A percentile compares a stretch with the other conserved stretches of the same genome.
These are phyloP conservation scores for Pampus argenteus DNA, from an alignment of 2,797 vertebrate genomes.

Conservation along the genomic window DNA sequence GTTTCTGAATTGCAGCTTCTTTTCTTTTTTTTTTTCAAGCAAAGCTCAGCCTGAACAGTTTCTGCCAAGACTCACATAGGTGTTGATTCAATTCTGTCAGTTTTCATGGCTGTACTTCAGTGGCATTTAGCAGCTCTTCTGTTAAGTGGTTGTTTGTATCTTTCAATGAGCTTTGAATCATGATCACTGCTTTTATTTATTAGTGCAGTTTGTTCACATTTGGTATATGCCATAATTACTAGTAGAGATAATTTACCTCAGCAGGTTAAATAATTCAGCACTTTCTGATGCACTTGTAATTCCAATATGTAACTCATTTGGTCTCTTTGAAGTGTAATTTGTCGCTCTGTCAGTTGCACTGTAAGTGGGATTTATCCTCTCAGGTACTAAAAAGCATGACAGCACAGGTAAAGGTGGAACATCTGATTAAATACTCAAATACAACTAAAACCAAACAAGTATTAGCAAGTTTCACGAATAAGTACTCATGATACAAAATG, in stretches of 20 bases:
- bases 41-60: conserved; percentile 20
- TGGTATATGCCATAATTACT: conserved; percentile 16
- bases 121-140: conserved; percentile 32
- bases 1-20: conserved; percentile 19
- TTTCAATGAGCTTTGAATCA: conserved; percentile 16
- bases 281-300: background rate
- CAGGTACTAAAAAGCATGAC: background rate
- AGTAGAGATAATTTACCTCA: background rate
- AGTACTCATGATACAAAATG: no score
- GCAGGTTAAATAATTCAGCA: background rate
- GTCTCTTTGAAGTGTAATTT: background rate
- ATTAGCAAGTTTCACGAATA: no score
- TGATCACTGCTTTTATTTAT: conserved; percentile 21
- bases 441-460: no score
- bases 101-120: conserved; percentile 34
- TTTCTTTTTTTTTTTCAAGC: background rate
- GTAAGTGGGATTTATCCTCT: background rate
- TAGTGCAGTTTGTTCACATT: background rate
- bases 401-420: background rate
- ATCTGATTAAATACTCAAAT: no score
- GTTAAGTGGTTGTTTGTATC: conserved; percentile 21
- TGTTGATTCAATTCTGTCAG: conserved; percentile 46
- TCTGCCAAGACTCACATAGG: conserved; percentile 31
- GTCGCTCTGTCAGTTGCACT: background rate
- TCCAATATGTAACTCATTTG: background rate